These are phyloP conservation scores for Castor canadensis DNA, from an alignment of 2,113 vertebrate species.

Conservation along the genomic window DNA sequence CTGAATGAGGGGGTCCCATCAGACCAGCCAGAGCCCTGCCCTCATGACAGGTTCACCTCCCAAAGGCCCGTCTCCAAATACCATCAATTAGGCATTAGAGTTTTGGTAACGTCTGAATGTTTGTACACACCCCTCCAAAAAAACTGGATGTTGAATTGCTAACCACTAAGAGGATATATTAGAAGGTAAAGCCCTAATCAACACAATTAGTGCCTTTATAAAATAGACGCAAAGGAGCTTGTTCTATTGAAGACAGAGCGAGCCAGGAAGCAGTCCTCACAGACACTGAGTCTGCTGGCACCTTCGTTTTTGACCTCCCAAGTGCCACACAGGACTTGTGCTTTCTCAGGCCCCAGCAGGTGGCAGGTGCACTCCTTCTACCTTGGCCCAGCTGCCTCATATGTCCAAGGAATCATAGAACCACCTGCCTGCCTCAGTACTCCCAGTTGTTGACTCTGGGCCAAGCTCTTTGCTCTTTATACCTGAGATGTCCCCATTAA, in stretches of 20 bases:
- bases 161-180: background rate
- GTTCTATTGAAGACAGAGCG: too few relatives aligned
- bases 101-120: background rate
- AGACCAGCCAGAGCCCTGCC: background rate
- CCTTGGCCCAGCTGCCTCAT: background rate
- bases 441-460: accelerated
- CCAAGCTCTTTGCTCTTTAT: background rate
- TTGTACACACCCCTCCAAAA: background rate
- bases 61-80: background rate
- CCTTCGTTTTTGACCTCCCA: background rate
- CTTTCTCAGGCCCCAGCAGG: background rate
- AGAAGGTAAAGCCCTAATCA: background rate
- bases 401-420: background rate
- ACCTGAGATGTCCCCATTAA: accelerated
- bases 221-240: too few relatives aligned
- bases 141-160: background rate
- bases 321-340: too few relatives aligned
- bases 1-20: background rate
- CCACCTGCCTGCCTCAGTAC: too few relatives aligned
- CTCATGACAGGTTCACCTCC: background rate
- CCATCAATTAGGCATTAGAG: background rate
- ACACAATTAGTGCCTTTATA: background rate
- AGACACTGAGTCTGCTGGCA: background rate
- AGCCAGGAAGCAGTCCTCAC: background rate
- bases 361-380: too few relatives aligned